Conservation (phyloP, 2,888 invertebrate genomes). For the Polietes domitor region DNA sequence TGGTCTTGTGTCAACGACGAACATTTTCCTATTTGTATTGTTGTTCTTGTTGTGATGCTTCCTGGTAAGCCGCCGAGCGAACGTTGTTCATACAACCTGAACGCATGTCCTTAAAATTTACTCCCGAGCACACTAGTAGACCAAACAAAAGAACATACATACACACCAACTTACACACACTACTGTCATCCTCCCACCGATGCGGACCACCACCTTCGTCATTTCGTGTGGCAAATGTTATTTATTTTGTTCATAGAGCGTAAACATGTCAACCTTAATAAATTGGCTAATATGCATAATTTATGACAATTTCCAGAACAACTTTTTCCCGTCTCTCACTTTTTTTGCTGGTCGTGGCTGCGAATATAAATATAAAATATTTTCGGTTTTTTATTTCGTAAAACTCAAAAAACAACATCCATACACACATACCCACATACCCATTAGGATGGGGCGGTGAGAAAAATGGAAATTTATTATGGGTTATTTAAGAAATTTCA, state of each 20-base stretch:
- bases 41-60: neutral
- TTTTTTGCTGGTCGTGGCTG: neutral
- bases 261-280: conserved; percentile 72
- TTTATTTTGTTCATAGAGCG: conserved; percentile 70
- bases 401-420: neutral
- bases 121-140: neutral
- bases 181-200: neutral
- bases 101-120: too few species aligned
- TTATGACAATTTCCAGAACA: conserved; percentile 68
- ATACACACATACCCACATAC: neutral
- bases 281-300: conserved; percentile 75
- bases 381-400: conserved; percentile 22
- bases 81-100: neutral
- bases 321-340: conserved; percentile 15
- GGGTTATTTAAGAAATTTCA: conserved; percentile 48
- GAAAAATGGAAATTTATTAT: conserved; percentile 38
- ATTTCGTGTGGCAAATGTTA: conserved; percentile 32
- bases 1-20: neutral
- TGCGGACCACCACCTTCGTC: neutral
- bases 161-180: neutral
- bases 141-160: neutral
- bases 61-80: neutral
- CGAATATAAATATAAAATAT: neutral
- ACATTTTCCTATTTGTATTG: conserved; percentile 8
- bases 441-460: neutral